Evolutionary conservation across 1,140 invertebrate genomes (phyloP), one percentile per base, ranked within the genome.

Genomic region (Ips nitidus): DNA sequence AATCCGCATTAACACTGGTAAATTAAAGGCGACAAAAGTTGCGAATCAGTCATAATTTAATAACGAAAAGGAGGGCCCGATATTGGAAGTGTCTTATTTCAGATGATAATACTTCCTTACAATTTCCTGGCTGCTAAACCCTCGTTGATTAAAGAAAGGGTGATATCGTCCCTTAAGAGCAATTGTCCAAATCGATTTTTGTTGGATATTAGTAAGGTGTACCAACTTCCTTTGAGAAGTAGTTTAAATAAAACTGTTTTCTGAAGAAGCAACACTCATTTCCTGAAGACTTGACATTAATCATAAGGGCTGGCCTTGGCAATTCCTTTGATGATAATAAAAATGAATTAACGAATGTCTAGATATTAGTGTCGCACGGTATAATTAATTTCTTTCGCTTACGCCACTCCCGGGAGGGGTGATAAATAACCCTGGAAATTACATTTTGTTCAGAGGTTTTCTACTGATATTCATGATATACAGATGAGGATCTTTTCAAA

Each of bases 321-420:
- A 70, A 74, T 71, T 76, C 75, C 75, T 76, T 70, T 70, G 75
- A 74, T 76, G 75, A 76, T 76, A 75, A 76, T 76, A 76, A 76
- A 76, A 76, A 76, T 76, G 75, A 76, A 76, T 76, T 76, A 76
- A 76, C 75, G 74, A 76, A 74, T 73, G 69, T 72, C 69, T 69
- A 61, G 74, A 73, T 74, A 74, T 75, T 75, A 75, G 72, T 74
- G 74, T 75, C 70, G 72, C 72, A 69, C 70, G 65, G 69, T 69
- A 74, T 74, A 74, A 75, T 74, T 73, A 75, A 74, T 75, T 75
- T 74, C 72, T 74, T 74, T 71, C 52, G 66, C 64, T 72, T 72
- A 75, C 62, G 56, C 61, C 66, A 73, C 72, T 72, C 74, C 69
- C 53, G 72, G 63, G 74, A 73, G 41, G 2, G 43, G 65, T 66